Evolutionary conservation across 2,888 invertebrate genomes (phyloP), one percentile per base, ranked within the genome.

Genomic region (Adineta ricciae): DNA sequence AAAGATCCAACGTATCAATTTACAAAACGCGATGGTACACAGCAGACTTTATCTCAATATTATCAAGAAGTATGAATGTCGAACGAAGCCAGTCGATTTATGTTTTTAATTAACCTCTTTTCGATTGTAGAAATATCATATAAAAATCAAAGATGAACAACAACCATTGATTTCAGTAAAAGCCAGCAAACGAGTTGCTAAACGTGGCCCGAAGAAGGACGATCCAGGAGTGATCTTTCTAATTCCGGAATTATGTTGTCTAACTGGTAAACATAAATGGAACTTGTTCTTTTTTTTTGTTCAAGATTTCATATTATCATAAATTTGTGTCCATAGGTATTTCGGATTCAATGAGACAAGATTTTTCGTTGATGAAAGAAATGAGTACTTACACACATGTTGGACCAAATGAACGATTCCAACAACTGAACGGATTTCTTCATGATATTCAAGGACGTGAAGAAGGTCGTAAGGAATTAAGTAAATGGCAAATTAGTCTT

Each of bases 81-180:
- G 2, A 32, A 64, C 32, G 32, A 14, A 41, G 14, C 41, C n/a
- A n/a, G n/a, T n/a, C n/a, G n/a, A n/a, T n/a, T n/a, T n/a, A 24
- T 24, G 27, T 14, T 9, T 41, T 38, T 73, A 1, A 19, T 36
- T 38, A 11, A 36, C 38, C 38, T 19, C 21, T 24, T 73, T 19
- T 36, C 21, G 5, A 4, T 72, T n/a, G 24, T 92, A 92, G 0
- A 93, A 94, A 83, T 94, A 96, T 89, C 93, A 93, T 73, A 93
- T 96, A 16, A 91, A 91, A 0, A 94, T 97, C 11, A 91, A 89
- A 86, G 95, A 97, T 88, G 88, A 89, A 46, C 91, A 93, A 0
- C 91, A 91, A 87, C 91, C 91, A 1, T 87, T 91, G 54, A 87
- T 91, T 19, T 88, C 89, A 93, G 94, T 88, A 92, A 92, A 90